A percentile compares a stretch with the other conserved stretches of the same genome.
Evolutionary conservation across 2,888 invertebrate genomes (phyloP).

Genomic region (Cistogaster globosa): DNA sequence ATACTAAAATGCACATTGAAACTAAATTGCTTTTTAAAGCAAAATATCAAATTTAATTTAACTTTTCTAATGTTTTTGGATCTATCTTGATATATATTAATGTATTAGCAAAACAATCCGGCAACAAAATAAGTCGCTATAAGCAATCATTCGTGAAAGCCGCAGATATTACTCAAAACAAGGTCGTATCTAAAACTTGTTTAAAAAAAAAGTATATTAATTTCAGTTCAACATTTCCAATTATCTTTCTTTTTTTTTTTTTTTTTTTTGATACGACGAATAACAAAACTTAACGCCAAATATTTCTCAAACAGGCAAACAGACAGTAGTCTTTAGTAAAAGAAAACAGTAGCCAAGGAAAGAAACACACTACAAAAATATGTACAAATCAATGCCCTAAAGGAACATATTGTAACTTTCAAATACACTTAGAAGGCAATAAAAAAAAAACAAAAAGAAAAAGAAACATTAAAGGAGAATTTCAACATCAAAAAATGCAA

Average conservation of each 20-base stretch:
- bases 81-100: no score
- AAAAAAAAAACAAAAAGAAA: conserved; percentile 2
- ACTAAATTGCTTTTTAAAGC: no score
- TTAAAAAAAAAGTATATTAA: no score
- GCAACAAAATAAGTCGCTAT: no score
- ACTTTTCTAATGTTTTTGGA: no score
- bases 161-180: no score
- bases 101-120: no score
- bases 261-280: neutral
- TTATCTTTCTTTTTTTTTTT: neutral
- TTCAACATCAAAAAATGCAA: conserved; percentile 62
- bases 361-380: conserved; percentile 44
- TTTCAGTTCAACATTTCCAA: no score
- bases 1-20: no score
- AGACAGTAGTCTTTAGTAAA: conserved; percentile 1
- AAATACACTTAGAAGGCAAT: conserved; percentile 2
- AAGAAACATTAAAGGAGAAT: conserved; percentile 23
- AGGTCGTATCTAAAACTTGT: no score
- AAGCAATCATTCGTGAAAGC: no score
- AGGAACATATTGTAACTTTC: conserved; percentile 62
- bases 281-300: neutral
- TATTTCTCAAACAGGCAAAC: neutral
- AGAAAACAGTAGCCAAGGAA: conserved; percentile 46
- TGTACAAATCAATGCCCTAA: conserved; percentile 68
- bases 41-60: no score